Evolutionary conservation across 2,113 vertebrate species (phyloP).

Genomic region (Sporophila hypoxantha): DNA sequence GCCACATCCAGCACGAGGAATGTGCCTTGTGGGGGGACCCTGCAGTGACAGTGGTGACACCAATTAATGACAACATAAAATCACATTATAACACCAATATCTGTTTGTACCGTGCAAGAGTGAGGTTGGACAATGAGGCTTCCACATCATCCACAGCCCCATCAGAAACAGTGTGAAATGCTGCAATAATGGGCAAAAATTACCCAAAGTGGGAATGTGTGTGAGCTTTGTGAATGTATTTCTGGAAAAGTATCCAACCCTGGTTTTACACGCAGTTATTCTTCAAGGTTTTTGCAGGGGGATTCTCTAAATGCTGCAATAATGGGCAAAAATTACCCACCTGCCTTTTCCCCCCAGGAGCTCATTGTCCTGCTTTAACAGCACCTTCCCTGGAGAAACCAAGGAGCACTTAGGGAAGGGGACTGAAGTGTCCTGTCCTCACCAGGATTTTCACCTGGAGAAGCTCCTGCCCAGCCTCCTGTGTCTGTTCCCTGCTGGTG

Average conservation of each 20-base stretch:
- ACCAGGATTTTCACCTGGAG: neutral
- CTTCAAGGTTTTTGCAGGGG: too few relatives aligned
- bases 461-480: neutral
- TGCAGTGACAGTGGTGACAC: fast-evolving
- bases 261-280: too few relatives aligned
- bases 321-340: neutral
- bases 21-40: neutral
- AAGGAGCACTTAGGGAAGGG: neutral
- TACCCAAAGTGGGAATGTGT: too few relatives aligned
- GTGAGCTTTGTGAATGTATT: too few relatives aligned
- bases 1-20: neutral
- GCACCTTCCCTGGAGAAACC: neutral
- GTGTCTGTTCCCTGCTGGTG: fast-evolving
- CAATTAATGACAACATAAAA: neutral
- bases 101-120: too few relatives aligned
- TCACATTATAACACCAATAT: neutral
- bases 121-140: too few relatives aligned
- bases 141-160: too few relatives aligned
- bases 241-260: too few relatives aligned
- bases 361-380: fast-evolving
- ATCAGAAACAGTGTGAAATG: too few relatives aligned
- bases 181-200: too few relatives aligned
- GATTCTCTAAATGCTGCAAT: too few relatives aligned
- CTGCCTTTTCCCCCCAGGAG: neutral
- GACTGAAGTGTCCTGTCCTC: neutral